Conservation (phyloP, 1,140 invertebrate species). For the Diabrotica virgifera region DNA sequence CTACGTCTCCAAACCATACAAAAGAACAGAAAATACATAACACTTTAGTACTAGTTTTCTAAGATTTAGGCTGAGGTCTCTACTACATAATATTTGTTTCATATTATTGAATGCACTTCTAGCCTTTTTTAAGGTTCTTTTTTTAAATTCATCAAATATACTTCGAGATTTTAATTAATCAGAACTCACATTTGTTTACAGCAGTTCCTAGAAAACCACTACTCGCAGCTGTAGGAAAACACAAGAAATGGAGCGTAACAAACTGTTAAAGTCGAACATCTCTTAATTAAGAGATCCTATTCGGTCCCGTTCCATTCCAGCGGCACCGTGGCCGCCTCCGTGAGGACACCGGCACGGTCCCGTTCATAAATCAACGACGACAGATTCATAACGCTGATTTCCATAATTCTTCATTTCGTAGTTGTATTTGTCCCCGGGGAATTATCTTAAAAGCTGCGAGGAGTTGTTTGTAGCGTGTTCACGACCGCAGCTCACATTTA, state of each 20-base stretch:
- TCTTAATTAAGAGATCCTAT: not conserved
- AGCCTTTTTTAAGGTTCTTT: too few relatives aligned
- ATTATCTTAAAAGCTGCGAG: slow-evolving; percentile 6
- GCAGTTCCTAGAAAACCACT: too few relatives aligned
- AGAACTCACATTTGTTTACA: too few relatives aligned
- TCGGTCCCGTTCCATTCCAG: not conserved
- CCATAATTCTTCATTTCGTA: slow-evolving; percentile 15
- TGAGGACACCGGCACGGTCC: not conserved
- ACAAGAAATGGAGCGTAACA: not conserved
- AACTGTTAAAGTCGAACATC: not conserved
- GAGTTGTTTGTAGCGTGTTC: slow-evolving; percentile 1
- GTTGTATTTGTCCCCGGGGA: slow-evolving; percentile 10
- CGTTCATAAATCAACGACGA: slow-evolving; percentile 9
- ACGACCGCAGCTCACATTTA: not conserved
- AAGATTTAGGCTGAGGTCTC: too few relatives aligned
- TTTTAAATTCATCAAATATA: too few relatives aligned
- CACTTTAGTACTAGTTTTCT: too few relatives aligned
- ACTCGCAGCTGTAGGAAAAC: not conserved
- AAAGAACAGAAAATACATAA: too few relatives aligned
- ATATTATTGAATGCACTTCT: too few relatives aligned
- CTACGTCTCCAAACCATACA: too few relatives aligned
- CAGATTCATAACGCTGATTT: slow-evolving; percentile 17
- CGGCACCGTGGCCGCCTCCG: not conserved
- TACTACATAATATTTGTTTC: too few relatives aligned
- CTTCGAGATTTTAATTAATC: too few relatives aligned